Conservation (phyloP, 1,140 invertebrate genomes). For the Tetramorium simillimum region DNA sequence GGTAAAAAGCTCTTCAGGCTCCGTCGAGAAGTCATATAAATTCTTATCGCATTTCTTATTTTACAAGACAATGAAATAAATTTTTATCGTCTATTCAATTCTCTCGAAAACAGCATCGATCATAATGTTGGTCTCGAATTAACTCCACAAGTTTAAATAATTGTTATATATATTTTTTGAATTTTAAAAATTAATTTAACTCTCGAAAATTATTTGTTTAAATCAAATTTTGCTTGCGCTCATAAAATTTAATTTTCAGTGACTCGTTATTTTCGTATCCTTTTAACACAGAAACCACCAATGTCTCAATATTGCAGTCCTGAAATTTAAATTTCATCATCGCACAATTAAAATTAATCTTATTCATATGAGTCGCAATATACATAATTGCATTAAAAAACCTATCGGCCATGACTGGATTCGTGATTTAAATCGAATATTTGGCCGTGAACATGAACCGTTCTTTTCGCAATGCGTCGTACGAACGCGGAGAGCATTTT, state of each 20-base stretch:
- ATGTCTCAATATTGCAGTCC: no score
- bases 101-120: not conserved
- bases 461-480: not conserved
- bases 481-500: not conserved
- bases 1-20: constrained; percentile 66
- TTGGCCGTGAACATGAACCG: constrained; percentile 62
- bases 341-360: not conserved
- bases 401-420: not conserved
- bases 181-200: not conserved
- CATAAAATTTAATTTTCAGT: not conserved
- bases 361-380: not conserved
- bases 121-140: not conserved
- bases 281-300: not conserved
- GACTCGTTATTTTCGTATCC: not conserved
- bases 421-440: not conserved
- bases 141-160: not conserved
- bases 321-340: not conserved
- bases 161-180: not conserved
- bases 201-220: not conserved
- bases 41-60: not conserved
- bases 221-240: not conserved
- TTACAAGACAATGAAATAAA: not conserved
- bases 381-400: not conserved
- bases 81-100: not conserved
- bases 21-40: not conserved